Evolutionary conservation across 2,113 vertebrate genomes (phyloP), one percentile per base, ranked within the genome.

Genomic region (Glaucomys volans): DNA sequence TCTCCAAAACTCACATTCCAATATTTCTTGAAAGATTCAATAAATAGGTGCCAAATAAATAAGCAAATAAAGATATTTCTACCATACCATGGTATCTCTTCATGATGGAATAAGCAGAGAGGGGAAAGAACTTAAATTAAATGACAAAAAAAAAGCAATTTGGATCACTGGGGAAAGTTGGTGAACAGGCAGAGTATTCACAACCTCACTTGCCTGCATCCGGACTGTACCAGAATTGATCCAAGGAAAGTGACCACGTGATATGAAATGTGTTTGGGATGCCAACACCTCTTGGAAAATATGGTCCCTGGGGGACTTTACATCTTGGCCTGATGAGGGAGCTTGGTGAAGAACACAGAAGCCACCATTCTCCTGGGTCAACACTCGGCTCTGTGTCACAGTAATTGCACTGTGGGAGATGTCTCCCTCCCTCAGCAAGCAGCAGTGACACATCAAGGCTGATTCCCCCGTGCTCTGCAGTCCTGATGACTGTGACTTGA

Each of bases 361-460:
- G 10, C 42, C 28, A 1, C 20, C 7, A 4, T 1, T 8, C 24
- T 52, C 35, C 71, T 16, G 0, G 14, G 47, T 18, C 52, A 37
- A 77, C 11, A 37, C 52, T 24, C 0, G 30, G 64, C 20, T 50
- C 83, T 37, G n/a, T 84, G 87, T 94, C 94, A 95, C 74, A 95
- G 87, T 8, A 32, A 50, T 37, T n/a, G 90, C 87, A 40, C 91
- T 82, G 75, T 85, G 94, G 88, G 97, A 97, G 93, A 93, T 42
- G 1, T 26, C 90, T 72, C 96, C 97, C 96, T 97, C 93, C 96
- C 72, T 87, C 71, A 91, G 88, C 94, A 96, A 91, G 90, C 92
- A 96, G 97, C 91, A 95, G 96, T 16, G 95, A 92, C 91, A 91
- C 95, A 93, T 97, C 97, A 97, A 95, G 96, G 96, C 35, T 42